Base-by-base conservation (phyloP, 2,797 vertebrate species). In the Sciurus vulgaris region DNA sequence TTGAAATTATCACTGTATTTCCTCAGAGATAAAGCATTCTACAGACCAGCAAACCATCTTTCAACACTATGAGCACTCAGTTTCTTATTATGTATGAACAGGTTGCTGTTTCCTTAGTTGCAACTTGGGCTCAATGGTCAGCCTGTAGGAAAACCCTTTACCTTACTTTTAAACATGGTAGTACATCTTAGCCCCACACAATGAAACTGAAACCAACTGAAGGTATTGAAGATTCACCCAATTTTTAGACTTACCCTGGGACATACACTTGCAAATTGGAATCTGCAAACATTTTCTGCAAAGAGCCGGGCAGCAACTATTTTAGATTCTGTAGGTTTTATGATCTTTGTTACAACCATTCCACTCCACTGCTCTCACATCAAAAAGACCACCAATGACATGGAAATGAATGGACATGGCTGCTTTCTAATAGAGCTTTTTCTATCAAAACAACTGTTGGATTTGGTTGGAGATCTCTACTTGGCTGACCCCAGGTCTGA, bases 341-440 rank as follows among this genome's bases (percentile, higher is more conserved):
- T 7, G 33, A 9, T 51, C 26, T 85, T 85, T 44, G 7, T 28
- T 83, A 15, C 30, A 44, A n/a, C 6, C 22, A 44, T 26, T 28
- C 28, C 26, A 0, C 18, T 89, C 44, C 70, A 49, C 73, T 9
- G 0, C 28, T 28, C 2, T 1, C 44, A 12, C 7, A 35, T 15
- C 44, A 13, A 78, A 51, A 41, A 2, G 47, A 47, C 30, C n/a
- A 30, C 17, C 35, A 44, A 26, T 1, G n/a, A 54, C 3, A 38
- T 1, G 54, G 12, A 18, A 67, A 35, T 44, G 15, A 65, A 81
- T 33, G 9, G 0, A 3, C 18, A 63, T 41, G 6, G 28, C 2
- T n/a, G 15, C 26, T 56, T 91, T 56, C 30, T 26, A 89, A 35
- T 92, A 87, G 90, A 72, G 77, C 54, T 76, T 76, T 79, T 87